Conservation (phyloP, 2,888 invertebrate genomes). For the Ectropis crepuscularia region DNA sequence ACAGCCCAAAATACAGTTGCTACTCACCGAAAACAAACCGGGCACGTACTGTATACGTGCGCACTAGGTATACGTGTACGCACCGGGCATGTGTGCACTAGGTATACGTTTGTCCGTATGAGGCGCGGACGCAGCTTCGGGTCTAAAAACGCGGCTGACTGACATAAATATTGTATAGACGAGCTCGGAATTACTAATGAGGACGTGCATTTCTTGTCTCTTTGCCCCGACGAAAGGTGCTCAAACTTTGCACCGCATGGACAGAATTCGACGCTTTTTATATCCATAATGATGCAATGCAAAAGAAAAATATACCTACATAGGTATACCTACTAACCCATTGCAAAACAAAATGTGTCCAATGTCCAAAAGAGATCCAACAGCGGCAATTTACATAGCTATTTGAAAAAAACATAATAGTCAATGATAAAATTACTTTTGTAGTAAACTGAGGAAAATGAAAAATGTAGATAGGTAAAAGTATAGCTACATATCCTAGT, state of each 20-base stretch:
- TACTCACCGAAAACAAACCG: neutral
- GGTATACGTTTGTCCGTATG: neutral
- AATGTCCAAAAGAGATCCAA: no score
- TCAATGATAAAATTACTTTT: no score
- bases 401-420: no score
- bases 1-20: constrained; percentile 14
- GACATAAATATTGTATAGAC: constrained; percentile 80
- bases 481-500: no score
- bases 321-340: no score
- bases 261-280: neutral
- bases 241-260: constrained; percentile 29
- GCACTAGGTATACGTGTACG: neutral
- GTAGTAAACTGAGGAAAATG: no score
- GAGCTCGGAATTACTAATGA: constrained; percentile 75
- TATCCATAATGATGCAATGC: no score
- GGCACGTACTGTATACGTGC: constrained; percentile 17
- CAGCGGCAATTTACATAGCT: no score
- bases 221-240: constrained; percentile 44
- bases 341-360: no score
- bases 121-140: constrained; percentile 41
- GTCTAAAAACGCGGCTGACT: constrained; percentile 64
- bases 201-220: constrained; percentile 54
- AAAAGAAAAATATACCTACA: no score
- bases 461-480: no score
- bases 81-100: neutral